Evolutionary conservation across 2,113 vertebrate species (phyloP).

Genomic region (Apteryx owenii): DNA sequence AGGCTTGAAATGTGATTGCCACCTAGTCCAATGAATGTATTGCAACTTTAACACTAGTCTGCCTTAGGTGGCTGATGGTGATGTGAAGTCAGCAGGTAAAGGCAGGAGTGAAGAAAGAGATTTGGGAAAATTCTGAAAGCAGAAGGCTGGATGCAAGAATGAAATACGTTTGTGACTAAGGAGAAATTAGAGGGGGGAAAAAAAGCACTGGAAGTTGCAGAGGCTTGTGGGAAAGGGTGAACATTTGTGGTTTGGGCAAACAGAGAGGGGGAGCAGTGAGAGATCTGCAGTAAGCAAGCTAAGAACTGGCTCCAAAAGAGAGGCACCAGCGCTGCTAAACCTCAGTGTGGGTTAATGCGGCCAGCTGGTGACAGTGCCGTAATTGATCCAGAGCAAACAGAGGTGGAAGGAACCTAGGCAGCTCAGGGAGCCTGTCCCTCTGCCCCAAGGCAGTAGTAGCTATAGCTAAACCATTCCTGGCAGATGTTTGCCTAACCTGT

Average conservation of each 20-base stretch:
- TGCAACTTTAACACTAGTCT: background rate
- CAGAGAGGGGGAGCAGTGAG: background rate
- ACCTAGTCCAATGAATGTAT: background rate
- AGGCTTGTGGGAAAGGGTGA: background rate
- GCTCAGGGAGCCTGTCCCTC: background rate
- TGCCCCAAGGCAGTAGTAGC: background rate
- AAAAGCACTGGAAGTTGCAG: background rate
- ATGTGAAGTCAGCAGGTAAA: background rate
- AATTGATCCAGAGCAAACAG: rapidly evolving
- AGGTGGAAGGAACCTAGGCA: background rate
- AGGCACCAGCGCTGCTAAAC: background rate
- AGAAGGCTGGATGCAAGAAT: background rate
- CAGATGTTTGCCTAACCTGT: background rate
- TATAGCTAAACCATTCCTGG: background rate
- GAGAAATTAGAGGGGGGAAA: background rate
- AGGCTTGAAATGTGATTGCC: background rate
- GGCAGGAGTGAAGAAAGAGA: background rate
- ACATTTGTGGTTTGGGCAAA: background rate
- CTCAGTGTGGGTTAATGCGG: background rate
- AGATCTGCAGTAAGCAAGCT: background rate
- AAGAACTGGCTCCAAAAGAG: background rate
- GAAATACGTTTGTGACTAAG: background rate
- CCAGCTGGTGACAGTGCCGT: background rate
- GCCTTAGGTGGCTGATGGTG: background rate
- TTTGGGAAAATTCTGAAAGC: background rate